phyloP scores from a whole-genome alignment of 2,113 vertebrate genomes.

The Leuciscus idus region DNA sequence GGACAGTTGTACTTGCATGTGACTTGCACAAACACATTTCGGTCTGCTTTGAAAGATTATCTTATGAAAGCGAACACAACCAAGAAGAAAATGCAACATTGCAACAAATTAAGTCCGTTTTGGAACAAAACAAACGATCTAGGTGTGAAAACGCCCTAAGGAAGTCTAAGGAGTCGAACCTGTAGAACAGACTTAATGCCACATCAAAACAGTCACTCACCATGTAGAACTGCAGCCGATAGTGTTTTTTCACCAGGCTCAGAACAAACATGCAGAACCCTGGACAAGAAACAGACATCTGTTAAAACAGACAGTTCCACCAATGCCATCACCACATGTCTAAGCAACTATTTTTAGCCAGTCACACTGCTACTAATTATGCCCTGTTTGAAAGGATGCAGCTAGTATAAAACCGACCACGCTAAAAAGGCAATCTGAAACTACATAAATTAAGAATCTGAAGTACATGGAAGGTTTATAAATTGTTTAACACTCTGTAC shows the following conservation, averaged over 20 bases:
- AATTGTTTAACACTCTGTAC: background rate
- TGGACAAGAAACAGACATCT: constrained; percentile 55
- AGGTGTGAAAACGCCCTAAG: too few relatives aligned
- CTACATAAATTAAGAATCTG: background rate
- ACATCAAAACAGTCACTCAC: constrained; percentile 73
- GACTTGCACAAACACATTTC: too few relatives aligned
- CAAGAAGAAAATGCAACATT: too few relatives aligned
- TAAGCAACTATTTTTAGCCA: constrained; percentile 29
- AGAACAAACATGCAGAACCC: constrained; percentile 99
- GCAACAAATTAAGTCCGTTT: too few relatives aligned
- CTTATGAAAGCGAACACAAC: too few relatives aligned
- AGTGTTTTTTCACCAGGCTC: constrained; percentile 98
- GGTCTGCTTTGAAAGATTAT: too few relatives aligned
- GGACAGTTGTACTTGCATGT: too few relatives aligned
- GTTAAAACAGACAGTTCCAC: constrained; percentile 24
- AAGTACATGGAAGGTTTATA: constrained; percentile 5
- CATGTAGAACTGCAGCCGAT: constrained; percentile 99
- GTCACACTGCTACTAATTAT: constrained; percentile 25
- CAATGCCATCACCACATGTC: constrained; percentile 29
- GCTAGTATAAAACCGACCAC: background rate
- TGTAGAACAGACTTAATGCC: background rate
- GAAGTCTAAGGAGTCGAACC: background rate
- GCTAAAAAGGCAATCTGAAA: background rate
- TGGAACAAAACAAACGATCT: too few relatives aligned
- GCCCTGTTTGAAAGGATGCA: background rate